Conservation (phyloP, 2,113 vertebrate species). For the Dasyurus viverrinus region DNA sequence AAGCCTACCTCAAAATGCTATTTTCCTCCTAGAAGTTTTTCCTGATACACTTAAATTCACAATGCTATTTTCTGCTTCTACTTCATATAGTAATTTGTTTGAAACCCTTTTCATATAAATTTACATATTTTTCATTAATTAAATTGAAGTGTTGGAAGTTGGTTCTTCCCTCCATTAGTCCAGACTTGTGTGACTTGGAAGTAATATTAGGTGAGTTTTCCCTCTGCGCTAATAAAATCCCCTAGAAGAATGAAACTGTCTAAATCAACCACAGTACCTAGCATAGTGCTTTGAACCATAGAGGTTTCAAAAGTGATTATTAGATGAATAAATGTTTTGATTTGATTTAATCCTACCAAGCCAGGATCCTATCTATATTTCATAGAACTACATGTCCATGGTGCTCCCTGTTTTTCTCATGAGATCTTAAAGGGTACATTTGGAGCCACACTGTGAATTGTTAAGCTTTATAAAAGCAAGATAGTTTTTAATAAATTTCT, state of each 20-base stretch:
- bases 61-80: not conserved
- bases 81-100: not conserved
- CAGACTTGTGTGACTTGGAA: not conserved
- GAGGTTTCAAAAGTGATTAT: not conserved
- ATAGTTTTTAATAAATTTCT: not conserved
- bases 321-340: not conserved
- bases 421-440: not conserved
- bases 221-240: not conserved
- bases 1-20: not conserved
- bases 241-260: not conserved
- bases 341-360: not conserved
- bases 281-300: not conserved
- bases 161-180: not conserved
- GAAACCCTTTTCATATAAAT: not conserved
- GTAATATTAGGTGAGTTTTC: not conserved
- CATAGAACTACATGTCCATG: not conserved
- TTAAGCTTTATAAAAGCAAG: not conserved
- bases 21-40: not conserved
- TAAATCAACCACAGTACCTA: not conserved
- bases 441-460: not conserved
- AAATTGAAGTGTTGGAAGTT: not conserved
- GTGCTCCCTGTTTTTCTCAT: not conserved
- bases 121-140: not conserved
- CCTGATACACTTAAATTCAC: not conserved
- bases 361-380: not conserved